phyloP scores from a whole-genome alignment of 2,113 vertebrate species.

The Himantopus leucocephalus region DNA sequence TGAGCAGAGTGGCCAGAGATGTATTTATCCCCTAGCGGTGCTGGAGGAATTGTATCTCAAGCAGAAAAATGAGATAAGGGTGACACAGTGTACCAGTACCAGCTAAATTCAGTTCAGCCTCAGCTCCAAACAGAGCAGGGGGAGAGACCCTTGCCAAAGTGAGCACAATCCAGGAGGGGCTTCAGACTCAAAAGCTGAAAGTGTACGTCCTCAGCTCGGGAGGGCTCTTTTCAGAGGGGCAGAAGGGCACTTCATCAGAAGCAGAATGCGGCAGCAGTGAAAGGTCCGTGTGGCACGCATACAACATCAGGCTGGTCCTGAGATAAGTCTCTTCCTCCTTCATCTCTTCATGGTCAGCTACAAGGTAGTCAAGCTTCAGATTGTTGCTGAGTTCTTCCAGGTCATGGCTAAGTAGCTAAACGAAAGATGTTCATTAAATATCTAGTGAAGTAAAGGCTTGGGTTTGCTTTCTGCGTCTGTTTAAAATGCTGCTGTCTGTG shows the following conservation, averaged over 20 bases:
- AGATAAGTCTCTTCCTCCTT: neutral
- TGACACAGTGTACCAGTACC: neutral
- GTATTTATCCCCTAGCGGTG: neutral
- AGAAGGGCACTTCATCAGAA: neutral
- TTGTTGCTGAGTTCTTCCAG: neutral
- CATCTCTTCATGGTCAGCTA: neutral
- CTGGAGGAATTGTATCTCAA: neutral
- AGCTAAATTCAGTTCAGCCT: neutral
- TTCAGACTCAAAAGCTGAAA: neutral
- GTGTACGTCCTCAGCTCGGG: neutral
- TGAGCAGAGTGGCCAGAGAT: neutral
- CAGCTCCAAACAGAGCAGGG: neutral
- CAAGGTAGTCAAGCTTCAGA: neutral
- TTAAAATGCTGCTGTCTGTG: neutral
- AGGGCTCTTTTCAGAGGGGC: neutral
- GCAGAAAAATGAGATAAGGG: neutral
- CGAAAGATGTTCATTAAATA: neutral
- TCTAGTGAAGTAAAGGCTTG: neutral
- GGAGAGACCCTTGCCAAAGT: neutral
- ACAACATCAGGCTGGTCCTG: neutral
- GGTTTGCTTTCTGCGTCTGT: neutral
- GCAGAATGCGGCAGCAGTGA: neutral
- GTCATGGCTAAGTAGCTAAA: neutral
- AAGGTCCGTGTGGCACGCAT: accelerated
- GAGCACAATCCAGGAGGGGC: neutral